Evolutionary conservation across 1,140 invertebrate species (phyloP).

Genomic region (Delia radicum): DNA sequence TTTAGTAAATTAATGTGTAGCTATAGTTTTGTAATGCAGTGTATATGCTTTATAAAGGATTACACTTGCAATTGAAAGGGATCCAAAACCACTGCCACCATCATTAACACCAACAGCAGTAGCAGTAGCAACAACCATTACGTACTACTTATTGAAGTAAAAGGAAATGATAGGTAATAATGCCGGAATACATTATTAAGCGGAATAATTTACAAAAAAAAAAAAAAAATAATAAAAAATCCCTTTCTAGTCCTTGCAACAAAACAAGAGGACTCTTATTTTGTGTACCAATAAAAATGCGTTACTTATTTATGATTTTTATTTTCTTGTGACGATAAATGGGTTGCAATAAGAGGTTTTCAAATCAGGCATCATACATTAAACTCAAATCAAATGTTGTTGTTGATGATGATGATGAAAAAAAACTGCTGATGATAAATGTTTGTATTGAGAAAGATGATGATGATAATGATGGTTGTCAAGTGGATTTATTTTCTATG

Average conservation of each 20-base stretch:
- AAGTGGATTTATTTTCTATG: not conserved
- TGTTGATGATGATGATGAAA: not conserved
- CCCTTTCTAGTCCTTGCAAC: not conserved
- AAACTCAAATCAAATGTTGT: not conserved
- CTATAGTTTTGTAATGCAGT: too few relatives aligned
- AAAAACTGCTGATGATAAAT: constrained; percentile 18
- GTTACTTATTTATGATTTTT: not conserved
- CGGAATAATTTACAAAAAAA: constrained; percentile 18
- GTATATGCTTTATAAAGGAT: too few relatives aligned
- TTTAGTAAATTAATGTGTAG: too few relatives aligned
- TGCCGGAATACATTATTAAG: constrained; percentile 19
- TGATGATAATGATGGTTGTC: constrained; percentile 6
- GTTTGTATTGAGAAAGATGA: constrained; percentile 12
- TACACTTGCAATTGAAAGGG: too few relatives aligned
- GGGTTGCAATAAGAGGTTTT: constrained; percentile 14
- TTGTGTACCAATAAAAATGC: constrained; percentile 18
- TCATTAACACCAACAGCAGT: too few relatives aligned
- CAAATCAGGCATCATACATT: not conserved
- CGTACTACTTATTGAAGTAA: not conserved
- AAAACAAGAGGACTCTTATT: not conserved
- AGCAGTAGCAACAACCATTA: too few relatives aligned
- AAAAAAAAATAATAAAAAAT: not conserved
- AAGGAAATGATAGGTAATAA: constrained; percentile 8
- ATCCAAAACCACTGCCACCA: too few relatives aligned
- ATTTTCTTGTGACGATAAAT: not conserved